Base-by-base conservation (phyloP, 2,113 vertebrate species). In the Cyprinus carpio region DNA sequence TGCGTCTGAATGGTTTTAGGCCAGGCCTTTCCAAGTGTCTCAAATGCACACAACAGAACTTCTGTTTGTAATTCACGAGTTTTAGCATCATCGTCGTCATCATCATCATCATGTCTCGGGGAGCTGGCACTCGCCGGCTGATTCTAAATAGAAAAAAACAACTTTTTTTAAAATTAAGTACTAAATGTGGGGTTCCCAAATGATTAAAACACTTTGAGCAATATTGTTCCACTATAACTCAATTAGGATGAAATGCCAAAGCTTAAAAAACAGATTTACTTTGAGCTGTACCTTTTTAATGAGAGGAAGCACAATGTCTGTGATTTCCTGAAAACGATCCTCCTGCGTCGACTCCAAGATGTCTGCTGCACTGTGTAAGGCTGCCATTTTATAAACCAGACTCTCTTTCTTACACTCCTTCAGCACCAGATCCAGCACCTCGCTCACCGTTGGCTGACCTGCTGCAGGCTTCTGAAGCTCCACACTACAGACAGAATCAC, bases 401-500 rank as follows among this genome's bases (percentile, higher is more conserved):
- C 92, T 98, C 88, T 99, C 98, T 79, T 96, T 98, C 64, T 94
- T 94, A 65, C 97, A 98, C 83, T 99, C 98, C 86, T 97, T 98
- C 81, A 99, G 85, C 82, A 99, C 93, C 58, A 95, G 92, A 75
- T 98, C 96, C 84, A 97, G 77, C 65, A 97, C 91, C 79, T 97
- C 95, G 7, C 75, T 69, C 46, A 95, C 6, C 0, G 93, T 95
- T 25, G 98, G 98, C 46, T 99, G 98, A 81, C 92, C 95, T 0
- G 93, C 87, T 71, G 93, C 94, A 0, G 96, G 91, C 85, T 97
- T 96, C 90, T 94, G 92, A 64, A 99, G 93, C 92, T 98, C 95
- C 0, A 6, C n/a, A 56, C 95, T 96, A 11, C 76, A 84, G 20
- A 75, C 12, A 79, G 20, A 79, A n/a, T 6, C 34, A 80, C 34